Percentiles rank a stretch among this genome's conserved stretches.
These are phyloP conservation scores for Nomada fabriciana DNA, from an alignment of 2,888 invertebrate species.

Conservation along the genomic window DNA sequence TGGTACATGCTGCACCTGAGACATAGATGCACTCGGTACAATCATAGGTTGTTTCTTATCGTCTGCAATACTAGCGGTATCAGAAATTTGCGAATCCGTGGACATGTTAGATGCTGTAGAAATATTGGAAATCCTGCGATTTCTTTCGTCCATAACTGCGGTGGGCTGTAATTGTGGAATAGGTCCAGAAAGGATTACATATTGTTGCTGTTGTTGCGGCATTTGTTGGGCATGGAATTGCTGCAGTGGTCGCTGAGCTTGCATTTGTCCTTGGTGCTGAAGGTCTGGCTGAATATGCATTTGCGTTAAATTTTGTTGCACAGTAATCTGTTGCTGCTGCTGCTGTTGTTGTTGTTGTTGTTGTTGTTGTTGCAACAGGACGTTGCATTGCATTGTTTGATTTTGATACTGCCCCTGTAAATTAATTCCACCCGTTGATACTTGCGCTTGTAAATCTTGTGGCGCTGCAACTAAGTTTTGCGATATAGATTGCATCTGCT, in stretches of 20 bases:
- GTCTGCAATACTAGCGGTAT: constrained; percentile 59
- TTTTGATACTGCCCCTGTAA: constrained; percentile 68
- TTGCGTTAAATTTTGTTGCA: constrained; percentile 66
- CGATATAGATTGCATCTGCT: constrained; percentile 58
- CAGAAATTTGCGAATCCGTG: constrained; percentile 78
- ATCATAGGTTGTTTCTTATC: constrained; percentile 66
- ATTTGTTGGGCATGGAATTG: constrained; percentile 71
- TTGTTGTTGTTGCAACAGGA: constrained; percentile 63
- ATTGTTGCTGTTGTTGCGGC: constrained; percentile 70
- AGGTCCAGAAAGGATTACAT: constrained; percentile 73
- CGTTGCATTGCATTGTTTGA: constrained; percentile 64
- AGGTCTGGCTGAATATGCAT: constrained; percentile 63
- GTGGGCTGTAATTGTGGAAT: constrained; percentile 73
- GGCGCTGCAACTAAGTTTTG: constrained; percentile 59
- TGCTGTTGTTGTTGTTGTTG: background rate
- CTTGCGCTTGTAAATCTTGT: constrained; percentile 65
- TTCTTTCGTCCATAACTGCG: constrained; percentile 77
- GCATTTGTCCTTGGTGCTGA: constrained; percentile 68
- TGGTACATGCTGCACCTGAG: constrained; percentile 63
- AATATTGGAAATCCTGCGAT: constrained; percentile 81
- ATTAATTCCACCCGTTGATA: constrained; percentile 49
- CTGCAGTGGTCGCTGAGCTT: constrained; percentile 71
- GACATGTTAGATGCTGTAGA: constrained; percentile 78
- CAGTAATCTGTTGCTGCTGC: constrained; percentile 51
- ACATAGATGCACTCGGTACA: constrained; percentile 51